A percentile compares a stretch with the other conserved stretches of the same genome.
phyloP scores from a whole-genome alignment of 2,113 vertebrate genomes.

The Leucopternis melanops region DNA sequence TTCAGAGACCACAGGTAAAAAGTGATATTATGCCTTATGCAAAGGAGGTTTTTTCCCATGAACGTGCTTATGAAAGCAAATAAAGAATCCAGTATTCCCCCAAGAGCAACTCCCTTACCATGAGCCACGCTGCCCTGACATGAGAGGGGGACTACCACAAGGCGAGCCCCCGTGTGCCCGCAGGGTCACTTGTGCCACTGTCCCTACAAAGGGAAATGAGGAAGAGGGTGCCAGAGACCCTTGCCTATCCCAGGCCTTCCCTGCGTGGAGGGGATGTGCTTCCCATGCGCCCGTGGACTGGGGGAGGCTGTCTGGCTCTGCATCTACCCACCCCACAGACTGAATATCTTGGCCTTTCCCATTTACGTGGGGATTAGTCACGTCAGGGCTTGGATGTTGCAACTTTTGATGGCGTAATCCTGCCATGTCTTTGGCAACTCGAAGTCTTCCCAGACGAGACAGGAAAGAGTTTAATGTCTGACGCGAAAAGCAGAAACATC shows the following conservation, averaged over 20 bases:
- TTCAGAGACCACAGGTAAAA: neutral
- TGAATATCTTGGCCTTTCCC: neutral
- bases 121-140: fast-evolving
- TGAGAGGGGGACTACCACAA: fast-evolving
- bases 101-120: neutral
- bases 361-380: neutral
- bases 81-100: neutral
- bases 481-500: neutral
- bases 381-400: neutral
- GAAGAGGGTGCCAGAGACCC: neutral
- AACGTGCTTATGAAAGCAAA: neutral
- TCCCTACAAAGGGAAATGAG: fast-evolving
- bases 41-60: neutral
- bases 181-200: neutral
- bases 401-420: slow-evolving; percentile 14
- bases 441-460: neutral
- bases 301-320: neutral
- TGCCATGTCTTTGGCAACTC: neutral
- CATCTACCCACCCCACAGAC: neutral
- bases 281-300: neutral
- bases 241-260: neutral
- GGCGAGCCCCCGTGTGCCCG: fast-evolving
- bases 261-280: neutral
- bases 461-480: neutral
- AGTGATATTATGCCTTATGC: neutral